phyloP scores from a whole-genome alignment of 2,113 vertebrate genomes.

The Charina bottae region DNA sequence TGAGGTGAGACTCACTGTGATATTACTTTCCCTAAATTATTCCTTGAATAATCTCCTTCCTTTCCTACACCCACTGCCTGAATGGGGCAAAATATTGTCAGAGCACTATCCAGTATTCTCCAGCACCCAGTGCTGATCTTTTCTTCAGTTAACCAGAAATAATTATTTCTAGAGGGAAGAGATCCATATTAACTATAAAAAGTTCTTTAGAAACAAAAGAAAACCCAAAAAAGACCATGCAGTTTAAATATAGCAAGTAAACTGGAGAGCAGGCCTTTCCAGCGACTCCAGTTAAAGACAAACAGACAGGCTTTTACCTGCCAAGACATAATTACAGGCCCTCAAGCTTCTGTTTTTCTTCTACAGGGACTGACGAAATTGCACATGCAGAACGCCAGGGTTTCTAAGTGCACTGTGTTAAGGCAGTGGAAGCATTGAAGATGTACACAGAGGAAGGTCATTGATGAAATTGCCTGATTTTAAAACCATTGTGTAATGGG shows the following conservation, averaged over 20 bases:
- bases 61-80: neutral
- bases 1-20: neutral
- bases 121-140: neutral
- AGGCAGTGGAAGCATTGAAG: slow-evolving; percentile 2
- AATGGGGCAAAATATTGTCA: neutral
- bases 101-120: neutral
- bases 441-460: slow-evolving; percentile 31
- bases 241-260: slow-evolving; percentile 34
- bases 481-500: slow-evolving; percentile 24
- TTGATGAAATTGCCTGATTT: slow-evolving; percentile 23
- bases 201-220: neutral
- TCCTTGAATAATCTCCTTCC: neutral
- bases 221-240: slow-evolving; percentile 20
- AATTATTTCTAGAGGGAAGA: slow-evolving; percentile 20
- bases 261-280: slow-evolving; percentile 30
- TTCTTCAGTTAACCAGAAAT: neutral
- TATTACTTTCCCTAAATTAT: neutral
- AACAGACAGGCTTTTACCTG: slow-evolving; percentile 49
- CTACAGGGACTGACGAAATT: slow-evolving; percentile 33
- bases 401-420: slow-evolving; percentile 23
- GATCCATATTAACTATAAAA: slow-evolving; percentile 5
- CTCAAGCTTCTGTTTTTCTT: slow-evolving; percentile 48
- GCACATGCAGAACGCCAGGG: slow-evolving; percentile 2
- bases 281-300: slow-evolving; percentile 44
- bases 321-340: slow-evolving; percentile 53